Conservation (phyloP, 1,140 invertebrate genomes). For the Panagrolaimus sp. region DNA sequence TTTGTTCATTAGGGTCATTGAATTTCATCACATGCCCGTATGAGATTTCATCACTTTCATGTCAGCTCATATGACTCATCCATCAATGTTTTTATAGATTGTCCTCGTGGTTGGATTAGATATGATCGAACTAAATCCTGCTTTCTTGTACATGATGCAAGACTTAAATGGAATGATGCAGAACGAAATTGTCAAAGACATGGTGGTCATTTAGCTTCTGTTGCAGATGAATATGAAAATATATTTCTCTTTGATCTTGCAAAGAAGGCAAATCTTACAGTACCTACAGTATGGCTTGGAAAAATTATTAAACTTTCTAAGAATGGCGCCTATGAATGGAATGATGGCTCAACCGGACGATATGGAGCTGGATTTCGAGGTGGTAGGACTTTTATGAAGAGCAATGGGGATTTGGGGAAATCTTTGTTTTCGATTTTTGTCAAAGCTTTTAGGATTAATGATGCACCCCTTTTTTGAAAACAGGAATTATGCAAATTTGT, state of each 20-base stretch:
- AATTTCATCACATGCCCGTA: no score
- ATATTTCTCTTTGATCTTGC: conserved; percentile 3
- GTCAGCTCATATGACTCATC: background rate
- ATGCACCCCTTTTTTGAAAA: no score
- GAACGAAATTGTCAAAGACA: background rate
- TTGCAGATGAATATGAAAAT: conserved; percentile 15
- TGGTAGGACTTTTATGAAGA: conserved; percentile 13
- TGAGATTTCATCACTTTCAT: no score
- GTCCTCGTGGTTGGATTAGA: conserved; percentile 7
- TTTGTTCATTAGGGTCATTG: no score
- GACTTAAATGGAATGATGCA: conserved; percentile 7
- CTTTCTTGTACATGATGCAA: background rate
- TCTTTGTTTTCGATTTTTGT: no score
- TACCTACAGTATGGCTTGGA: conserved; percentile 14
- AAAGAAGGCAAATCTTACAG: background rate
- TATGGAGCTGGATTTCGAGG: conserved; percentile 1
- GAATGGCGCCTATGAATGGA: conserved; percentile 14
- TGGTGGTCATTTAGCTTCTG: conserved; percentile 12
- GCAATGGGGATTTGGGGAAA: background rate
- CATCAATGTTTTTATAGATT: background rate
- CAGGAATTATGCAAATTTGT: no score
- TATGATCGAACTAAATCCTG: conserved; percentile 11
- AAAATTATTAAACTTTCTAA: background rate
- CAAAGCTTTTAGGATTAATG: no score
- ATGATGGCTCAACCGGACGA: background rate